phyloP scores from a whole-genome alignment of 2,888 invertebrate species.

The Leucania comma region DNA sequence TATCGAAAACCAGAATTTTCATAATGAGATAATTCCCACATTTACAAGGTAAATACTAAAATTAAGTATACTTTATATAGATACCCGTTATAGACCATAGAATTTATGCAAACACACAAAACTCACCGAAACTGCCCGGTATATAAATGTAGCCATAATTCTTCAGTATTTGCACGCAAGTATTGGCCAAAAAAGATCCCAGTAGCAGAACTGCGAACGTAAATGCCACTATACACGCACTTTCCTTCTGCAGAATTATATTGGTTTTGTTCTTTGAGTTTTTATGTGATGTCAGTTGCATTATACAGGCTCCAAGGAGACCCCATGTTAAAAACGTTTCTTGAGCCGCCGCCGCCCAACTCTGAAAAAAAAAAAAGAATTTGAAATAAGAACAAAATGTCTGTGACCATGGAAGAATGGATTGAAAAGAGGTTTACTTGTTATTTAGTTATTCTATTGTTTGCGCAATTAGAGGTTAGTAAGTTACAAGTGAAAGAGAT shows the following conservation, averaged over 20 bases:
- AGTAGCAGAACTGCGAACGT: slow-evolving; percentile 94
- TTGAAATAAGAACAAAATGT: slow-evolving; percentile 41
- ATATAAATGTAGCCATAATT: slow-evolving; percentile 94
- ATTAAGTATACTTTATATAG: no score
- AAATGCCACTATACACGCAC: slow-evolving; percentile 88
- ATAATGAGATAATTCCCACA: not conserved
- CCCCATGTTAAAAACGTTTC: slow-evolving; percentile 98
- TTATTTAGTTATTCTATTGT: slow-evolving; percentile 46
- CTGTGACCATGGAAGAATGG: slow-evolving; percentile 28
- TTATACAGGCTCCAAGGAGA: slow-evolving; percentile 94
- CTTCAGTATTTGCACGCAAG: slow-evolving; percentile 94
- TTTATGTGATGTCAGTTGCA: slow-evolving; percentile 95
- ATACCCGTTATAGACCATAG: no score
- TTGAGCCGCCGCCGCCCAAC: slow-evolving; percentile 97
- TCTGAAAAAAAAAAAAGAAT: slow-evolving; percentile 82
- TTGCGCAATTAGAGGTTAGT: slow-evolving; percentile 41
- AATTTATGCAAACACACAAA: slow-evolving; percentile 18
- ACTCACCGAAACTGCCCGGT: slow-evolving; percentile 96
- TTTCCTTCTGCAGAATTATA: slow-evolving; percentile 85
- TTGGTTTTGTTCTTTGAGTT: slow-evolving; percentile 92
- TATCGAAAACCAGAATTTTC: not conserved
- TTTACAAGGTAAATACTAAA: not conserved
- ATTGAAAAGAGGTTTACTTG: slow-evolving; percentile 14
- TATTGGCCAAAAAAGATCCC: slow-evolving; percentile 95
- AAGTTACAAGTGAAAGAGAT: slow-evolving; percentile 27